Conservation (phyloP, 1,140 invertebrate genomes). For the Heliconius nattereri region DNA sequence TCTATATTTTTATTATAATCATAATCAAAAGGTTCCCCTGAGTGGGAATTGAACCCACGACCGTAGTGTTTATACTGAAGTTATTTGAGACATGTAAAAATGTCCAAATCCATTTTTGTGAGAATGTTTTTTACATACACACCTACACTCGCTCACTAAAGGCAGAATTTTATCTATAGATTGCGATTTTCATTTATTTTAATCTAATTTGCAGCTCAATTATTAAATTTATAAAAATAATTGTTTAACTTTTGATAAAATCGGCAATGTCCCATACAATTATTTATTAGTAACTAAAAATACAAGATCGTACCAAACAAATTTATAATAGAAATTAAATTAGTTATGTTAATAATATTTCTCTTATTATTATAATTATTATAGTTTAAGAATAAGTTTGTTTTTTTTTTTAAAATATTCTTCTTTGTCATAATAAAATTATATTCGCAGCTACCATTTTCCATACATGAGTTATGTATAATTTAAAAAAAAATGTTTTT, state of each 20-base stretch:
- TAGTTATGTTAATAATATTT: not conserved
- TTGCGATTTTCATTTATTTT: not conserved
- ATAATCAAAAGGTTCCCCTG: too few species aligned
- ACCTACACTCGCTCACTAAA: too few species aligned
- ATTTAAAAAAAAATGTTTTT: not conserved
- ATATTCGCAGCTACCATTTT: slow-evolving; percentile 2
- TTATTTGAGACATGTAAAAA: too few species aligned
- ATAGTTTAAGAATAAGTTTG: not conserved
- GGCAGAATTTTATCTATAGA: too few species aligned
- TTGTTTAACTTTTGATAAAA: not conserved
- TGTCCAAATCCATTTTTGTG: not conserved
- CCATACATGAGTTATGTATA: slow-evolving; percentile 1
- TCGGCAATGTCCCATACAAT: not conserved
- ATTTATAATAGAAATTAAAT: not conserved
- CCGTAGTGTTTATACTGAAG: too few species aligned
- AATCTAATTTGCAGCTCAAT: not conserved
- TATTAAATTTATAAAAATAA: not conserved
- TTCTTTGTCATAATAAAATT: not conserved
- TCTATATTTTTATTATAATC: too few species aligned
- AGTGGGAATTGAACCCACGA: not conserved
- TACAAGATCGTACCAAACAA: not conserved
- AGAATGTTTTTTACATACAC: not conserved
- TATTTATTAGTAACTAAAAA: slow-evolving; percentile 4
- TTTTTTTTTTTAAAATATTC: not conserved
- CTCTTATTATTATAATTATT: not conserved